Evolutionary conservation across 2,113 vertebrate species (phyloP), one percentile per base, ranked within the genome.

Genomic region (Mustela nigripes): DNA sequence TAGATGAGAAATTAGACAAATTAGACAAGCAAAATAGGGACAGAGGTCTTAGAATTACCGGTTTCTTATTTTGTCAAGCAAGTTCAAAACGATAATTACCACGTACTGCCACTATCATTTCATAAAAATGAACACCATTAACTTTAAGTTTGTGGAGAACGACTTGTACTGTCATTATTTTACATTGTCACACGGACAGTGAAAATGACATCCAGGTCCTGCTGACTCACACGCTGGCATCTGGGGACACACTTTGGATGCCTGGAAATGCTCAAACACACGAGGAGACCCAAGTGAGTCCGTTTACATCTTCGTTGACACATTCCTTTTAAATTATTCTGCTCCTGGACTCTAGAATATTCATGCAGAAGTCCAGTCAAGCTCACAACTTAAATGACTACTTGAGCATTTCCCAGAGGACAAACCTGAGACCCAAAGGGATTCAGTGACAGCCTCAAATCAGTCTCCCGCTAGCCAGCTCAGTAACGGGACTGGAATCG

Each of bases 61-160:
- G 50, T 14, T 74, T 69, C 67, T 78, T 48, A 42, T 86, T 94
- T 93, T 80, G 31, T 31, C 74, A 88, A 69, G 42, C 62, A 94
- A 83, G 1, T 87, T 92, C 76, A 88, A 95, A 95, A 94, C 5
- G 39, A 31, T 79, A 42, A 65, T 91, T 60, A 56, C 26, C n/a
- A 42, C 65, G 11, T 58, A 58, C 28, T n/a, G 12, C 84, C 65
- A 81, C 78, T n/a, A 86, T 45, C 15, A 39, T 56, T 63, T 53
- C 16, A 71, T 53, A 89, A 91, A 94, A 85, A 69, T 56, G 60
- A 89, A 63, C 7, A 85, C 2, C 31, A 42, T 31, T 33, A 91
- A 65, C 50, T 19, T 71, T 42, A 85, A 81, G 50, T 69, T 92
- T 76, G 11, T 79, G 22, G 33, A 90, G 83, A 86, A 36, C 12